A percentile compares a stretch with the other conserved stretches of the same genome.
phyloP scores from a whole-genome alignment of 1,140 invertebrate species.

The Phenacoccus solenopsis region DNA sequence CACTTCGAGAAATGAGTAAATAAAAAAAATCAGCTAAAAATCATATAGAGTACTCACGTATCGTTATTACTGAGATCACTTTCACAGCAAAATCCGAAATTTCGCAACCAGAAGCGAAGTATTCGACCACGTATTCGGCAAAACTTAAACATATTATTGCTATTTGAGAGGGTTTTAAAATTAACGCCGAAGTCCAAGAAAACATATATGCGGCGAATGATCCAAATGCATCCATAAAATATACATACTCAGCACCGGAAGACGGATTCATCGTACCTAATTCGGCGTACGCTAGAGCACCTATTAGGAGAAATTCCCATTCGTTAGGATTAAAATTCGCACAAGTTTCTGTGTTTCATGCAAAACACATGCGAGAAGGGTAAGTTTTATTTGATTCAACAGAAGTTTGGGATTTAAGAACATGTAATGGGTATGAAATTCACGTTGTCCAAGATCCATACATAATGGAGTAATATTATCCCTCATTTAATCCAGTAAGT shows the following conservation, averaged over 20 bases:
- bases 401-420: too few species aligned
- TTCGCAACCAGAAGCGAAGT: conserved; percentile 72
- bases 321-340: too few species aligned
- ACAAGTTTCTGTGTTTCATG: too few species aligned
- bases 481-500: too few species aligned
- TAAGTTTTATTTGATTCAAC: too few species aligned
- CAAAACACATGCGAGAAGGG: too few species aligned
- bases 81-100: conserved; percentile 61
- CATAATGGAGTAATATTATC: too few species aligned
- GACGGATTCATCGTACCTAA: conserved; percentile 86
- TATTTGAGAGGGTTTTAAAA: conserved; percentile 85
- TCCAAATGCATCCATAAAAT: conserved; percentile 82
- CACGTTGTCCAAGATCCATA: too few species aligned
- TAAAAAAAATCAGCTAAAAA: too few species aligned
- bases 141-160: conserved; percentile 89
- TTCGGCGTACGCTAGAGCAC: conserved; percentile 83
- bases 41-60: conserved; percentile 54
- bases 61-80: conserved; percentile 63
- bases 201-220: conserved; percentile 80
- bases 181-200: conserved; percentile 80
- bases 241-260: conserved; percentile 84
- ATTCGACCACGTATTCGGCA: conserved; percentile 85
- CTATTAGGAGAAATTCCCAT: conserved; percentile 39
- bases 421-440: too few species aligned
- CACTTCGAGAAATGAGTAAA: too few species aligned